Conservation (phyloP, 2,888 invertebrate species). For the Eristalis arbustorum region DNA sequence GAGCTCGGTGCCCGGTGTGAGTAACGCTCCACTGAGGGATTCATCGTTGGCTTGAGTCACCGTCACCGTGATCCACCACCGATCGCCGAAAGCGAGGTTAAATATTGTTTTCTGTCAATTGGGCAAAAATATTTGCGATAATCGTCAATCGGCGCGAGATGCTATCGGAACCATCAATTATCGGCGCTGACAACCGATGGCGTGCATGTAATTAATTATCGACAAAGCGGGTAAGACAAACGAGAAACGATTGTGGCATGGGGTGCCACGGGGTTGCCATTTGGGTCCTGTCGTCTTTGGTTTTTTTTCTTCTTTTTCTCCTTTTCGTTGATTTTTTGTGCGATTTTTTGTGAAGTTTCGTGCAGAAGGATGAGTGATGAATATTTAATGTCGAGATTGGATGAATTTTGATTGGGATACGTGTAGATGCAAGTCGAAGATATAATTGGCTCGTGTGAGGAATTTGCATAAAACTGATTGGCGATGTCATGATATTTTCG, state of each 20-base stretch:
- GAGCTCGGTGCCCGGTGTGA: slow-evolving; percentile 21
- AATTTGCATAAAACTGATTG: slow-evolving; percentile 40
- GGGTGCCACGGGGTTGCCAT: slow-evolving; percentile 50
- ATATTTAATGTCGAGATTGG: slow-evolving; percentile 46
- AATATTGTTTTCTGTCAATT: slow-evolving; percentile 55
- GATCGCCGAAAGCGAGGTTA: background rate
- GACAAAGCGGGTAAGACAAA: slow-evolving; percentile 8
- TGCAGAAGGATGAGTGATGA: slow-evolving; percentile 53
- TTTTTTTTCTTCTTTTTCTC: too few species aligned
- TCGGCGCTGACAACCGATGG: slow-evolving; percentile 64
- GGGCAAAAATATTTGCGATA: slow-evolving; percentile 32
- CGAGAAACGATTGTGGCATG: slow-evolving; percentile 15
- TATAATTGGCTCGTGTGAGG: slow-evolving; percentile 45
- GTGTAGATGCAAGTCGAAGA: slow-evolving; percentile 57
- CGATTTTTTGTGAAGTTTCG: background rate
- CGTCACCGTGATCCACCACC: too few species aligned
- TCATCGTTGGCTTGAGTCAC: slow-evolving; percentile 30
- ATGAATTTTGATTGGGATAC: slow-evolving; percentile 62
- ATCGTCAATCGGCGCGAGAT: slow-evolving; percentile 38
- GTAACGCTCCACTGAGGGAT: slow-evolving; percentile 54
- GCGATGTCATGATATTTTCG: slow-evolving; percentile 8
- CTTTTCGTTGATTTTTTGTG: background rate
- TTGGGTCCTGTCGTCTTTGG: slow-evolving; percentile 45
- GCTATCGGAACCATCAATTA: slow-evolving; percentile 63
- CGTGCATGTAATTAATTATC: slow-evolving; percentile 52